phyloP scores from a whole-genome alignment of 2,113 vertebrate genomes.

The Puntigrus tetrazona region DNA sequence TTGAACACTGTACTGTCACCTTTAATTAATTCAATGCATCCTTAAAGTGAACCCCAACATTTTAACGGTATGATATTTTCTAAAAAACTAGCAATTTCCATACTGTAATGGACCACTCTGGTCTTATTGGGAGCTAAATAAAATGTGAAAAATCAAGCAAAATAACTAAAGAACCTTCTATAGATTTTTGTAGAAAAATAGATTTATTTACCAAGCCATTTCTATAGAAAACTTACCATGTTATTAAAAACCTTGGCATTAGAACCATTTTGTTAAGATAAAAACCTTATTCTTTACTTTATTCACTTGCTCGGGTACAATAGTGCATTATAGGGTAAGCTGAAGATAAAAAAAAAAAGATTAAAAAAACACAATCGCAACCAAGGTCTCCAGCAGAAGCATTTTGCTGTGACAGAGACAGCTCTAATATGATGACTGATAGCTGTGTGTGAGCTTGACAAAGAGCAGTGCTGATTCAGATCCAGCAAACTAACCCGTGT shows the following conservation, averaged over 20 bases:
- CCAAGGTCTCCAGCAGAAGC: neutral
- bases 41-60: neutral
- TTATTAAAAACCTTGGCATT: neutral
- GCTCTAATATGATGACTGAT: slow-evolving; percentile 2
- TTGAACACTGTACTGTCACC: neutral
- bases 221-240: neutral
- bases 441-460: slow-evolving; percentile 17
- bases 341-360: neutral
- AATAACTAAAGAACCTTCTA: too few relatives aligned
- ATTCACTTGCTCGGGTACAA: neutral
- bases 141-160: too few relatives aligned
- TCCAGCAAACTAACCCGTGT: neutral
- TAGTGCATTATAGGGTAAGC: neutral
- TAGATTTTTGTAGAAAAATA: too few relatives aligned
- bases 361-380: neutral
- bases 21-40: neutral
- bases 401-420: neutral
- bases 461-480: slow-evolving; percentile 11
- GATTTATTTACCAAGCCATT: too few relatives aligned
- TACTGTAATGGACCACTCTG: neutral
- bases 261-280: neutral
- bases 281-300: neutral
- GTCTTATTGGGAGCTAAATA: neutral
- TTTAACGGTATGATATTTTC: neutral
- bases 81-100: neutral